Evolutionary conservation across 1,140 invertebrate genomes (phyloP).

Genomic region (Aphidius ervi): DNA sequence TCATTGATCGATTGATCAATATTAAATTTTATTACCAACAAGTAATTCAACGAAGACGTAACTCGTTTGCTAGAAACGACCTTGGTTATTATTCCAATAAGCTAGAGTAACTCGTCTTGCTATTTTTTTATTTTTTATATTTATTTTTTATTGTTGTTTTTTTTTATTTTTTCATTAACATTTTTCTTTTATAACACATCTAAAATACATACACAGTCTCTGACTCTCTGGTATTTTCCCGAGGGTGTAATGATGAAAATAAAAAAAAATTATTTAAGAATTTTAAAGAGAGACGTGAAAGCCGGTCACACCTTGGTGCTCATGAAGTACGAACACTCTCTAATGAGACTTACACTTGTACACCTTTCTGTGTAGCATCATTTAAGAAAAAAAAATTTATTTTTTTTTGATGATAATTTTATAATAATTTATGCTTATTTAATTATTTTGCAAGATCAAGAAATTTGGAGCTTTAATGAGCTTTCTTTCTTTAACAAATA

Average conservation of each 20-base stretch:
- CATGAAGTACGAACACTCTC: slow-evolving; percentile 54
- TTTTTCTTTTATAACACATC: no score
- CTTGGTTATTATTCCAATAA: slow-evolving; percentile 19
- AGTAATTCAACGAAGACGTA: slow-evolving; percentile 14
- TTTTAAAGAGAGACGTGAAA: slow-evolving; percentile 48
- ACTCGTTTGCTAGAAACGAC: slow-evolving; percentile 26
- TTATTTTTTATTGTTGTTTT: no score
- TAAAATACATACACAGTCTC: no score
- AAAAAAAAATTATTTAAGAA: slow-evolving; percentile 30
- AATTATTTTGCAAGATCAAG: no score
- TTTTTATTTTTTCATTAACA: no score
- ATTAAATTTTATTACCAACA: background rate
- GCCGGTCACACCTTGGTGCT: slow-evolving; percentile 51
- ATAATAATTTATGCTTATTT: no score
- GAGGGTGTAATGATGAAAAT: slow-evolving; percentile 7
- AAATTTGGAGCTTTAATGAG: no score
- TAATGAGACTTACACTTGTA: slow-evolving; percentile 48
- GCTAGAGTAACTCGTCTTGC: slow-evolving; percentile 27
- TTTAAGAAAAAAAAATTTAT: no score
- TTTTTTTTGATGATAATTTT: no score
- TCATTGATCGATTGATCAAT: background rate
- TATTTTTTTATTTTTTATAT: slow-evolving; percentile 31
- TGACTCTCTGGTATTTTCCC: background rate
- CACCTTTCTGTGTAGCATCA: slow-evolving; percentile 27
- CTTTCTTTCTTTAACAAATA: no score